Evolutionary conservation across 2,888 invertebrate genomes (phyloP).

Genomic region (Heliconius aoede): DNA sequence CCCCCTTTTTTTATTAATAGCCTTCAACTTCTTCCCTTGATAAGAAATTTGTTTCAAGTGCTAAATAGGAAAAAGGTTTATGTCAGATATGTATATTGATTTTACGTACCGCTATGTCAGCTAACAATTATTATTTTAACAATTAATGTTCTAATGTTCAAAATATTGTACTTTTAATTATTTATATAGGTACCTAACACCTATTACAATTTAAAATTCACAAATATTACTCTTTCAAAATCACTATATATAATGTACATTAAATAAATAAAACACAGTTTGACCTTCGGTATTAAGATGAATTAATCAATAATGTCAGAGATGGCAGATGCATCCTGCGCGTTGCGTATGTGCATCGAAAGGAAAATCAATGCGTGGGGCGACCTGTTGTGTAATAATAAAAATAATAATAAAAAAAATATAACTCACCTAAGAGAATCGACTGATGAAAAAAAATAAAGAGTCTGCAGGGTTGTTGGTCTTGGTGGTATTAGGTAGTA

Average conservation of each 20-base stretch:
- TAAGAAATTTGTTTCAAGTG: constrained; percentile 1
- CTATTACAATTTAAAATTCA: not conserved
- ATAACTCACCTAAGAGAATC: not conserved
- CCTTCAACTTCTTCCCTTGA: not conserved
- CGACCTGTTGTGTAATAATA: not conserved
- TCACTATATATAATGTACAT: not conserved
- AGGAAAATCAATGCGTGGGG: constrained; percentile 14
- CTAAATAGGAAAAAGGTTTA: constrained; percentile 10
- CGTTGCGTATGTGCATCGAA: constrained; percentile 5
- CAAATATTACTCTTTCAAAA: not conserved
- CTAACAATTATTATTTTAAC: not conserved
- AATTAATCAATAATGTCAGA: constrained; percentile 4
- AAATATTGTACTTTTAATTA: not conserved
- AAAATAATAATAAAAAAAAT: too few species aligned
- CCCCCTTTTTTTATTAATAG: not conserved
- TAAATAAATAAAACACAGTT: not conserved
- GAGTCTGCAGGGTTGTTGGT: not conserved
- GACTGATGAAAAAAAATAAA: not conserved
- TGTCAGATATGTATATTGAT: not conserved
- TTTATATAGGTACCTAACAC: not conserved
- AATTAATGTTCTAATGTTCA: not conserved
- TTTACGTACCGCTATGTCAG: not conserved
- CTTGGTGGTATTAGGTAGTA: not conserved
- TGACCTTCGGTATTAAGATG: constrained; percentile 11
- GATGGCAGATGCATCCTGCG: constrained; percentile 18